Evolutionary conservation across 2,888 invertebrate genomes (phyloP).

Genomic region (Nomada flava): DNA sequence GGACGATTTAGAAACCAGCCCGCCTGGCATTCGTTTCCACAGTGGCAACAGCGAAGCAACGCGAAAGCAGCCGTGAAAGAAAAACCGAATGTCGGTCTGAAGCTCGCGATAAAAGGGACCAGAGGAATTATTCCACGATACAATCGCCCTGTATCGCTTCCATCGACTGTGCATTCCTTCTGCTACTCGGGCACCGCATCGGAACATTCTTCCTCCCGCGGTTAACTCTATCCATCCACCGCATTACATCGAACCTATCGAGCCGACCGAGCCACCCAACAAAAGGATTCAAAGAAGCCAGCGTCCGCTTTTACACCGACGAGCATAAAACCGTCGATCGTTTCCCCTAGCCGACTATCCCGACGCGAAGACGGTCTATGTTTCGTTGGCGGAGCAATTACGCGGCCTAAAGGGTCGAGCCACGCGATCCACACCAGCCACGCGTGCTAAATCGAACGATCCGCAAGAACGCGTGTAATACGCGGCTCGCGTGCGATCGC

Average conservation of each 20-base stretch:
- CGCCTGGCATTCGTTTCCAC: constrained; percentile 31
- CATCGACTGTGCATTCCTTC: too few species aligned
- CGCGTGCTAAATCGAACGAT: constrained; percentile 55
- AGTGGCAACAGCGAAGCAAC: constrained; percentile 23
- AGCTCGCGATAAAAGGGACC: too few species aligned
- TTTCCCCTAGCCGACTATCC: background rate
- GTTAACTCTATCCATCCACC: background rate
- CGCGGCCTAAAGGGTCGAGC: constrained; percentile 40
- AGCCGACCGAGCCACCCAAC: background rate
- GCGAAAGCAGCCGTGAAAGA: constrained; percentile 1
- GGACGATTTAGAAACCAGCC: constrained; percentile 37
- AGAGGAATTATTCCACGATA: too few species aligned
- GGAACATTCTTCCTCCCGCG: background rate
- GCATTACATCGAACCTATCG: background rate
- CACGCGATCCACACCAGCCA: constrained; percentile 48
- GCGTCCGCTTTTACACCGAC: background rate
- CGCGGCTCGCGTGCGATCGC: constrained; percentile 51
- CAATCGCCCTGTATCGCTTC: too few species aligned
- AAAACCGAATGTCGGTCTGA: too few species aligned
- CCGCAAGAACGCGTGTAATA: constrained; percentile 51
- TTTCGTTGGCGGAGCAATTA: constrained; percentile 44
- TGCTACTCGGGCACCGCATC: too few species aligned
- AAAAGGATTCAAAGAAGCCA: background rate
- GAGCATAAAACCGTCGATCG: background rate
- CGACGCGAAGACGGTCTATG: background rate